These are phyloP conservation scores for Aptenodytes patagonicus DNA, from an alignment of 2,113 vertebrate species.

Conservation along the genomic window DNA sequence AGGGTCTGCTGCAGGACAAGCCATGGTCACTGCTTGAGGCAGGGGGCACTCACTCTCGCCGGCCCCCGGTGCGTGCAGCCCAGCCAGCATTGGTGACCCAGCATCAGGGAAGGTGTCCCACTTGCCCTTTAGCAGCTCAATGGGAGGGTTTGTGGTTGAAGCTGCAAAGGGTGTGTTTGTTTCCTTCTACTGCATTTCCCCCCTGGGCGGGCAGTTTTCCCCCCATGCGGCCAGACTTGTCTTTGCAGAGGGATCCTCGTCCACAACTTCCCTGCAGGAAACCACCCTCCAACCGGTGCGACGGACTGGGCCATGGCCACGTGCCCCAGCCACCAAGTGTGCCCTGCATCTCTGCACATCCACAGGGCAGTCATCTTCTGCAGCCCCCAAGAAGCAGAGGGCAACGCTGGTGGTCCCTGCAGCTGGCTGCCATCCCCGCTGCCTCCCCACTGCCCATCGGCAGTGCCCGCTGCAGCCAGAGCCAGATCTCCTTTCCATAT, in stretches of 20 bases:
- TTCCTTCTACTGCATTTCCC: neutral
- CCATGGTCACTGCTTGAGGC: neutral
- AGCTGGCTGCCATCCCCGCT: neutral
- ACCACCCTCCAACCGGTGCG: neutral
- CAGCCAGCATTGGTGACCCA: rapidly evolving
- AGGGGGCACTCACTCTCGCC: neutral
- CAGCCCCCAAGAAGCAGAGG: neutral
- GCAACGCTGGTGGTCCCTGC: neutral
- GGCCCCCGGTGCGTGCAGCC: rapidly evolving
- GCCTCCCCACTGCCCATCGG: neutral
- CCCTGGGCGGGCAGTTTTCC: neutral
- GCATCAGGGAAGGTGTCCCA: neutral
- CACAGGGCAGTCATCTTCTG: neutral
- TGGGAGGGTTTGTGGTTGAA: neutral
- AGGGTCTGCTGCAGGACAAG: neutral
- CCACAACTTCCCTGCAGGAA: neutral
- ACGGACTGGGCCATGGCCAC: neutral
- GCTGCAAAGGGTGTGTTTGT: neutral
- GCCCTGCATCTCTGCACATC: neutral
- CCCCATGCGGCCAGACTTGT: neutral
- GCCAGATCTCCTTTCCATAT: neutral
- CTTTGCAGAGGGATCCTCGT: neutral
- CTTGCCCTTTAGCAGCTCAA: neutral
- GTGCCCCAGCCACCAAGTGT: neutral
- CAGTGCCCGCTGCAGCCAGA: neutral